Conservation (phyloP, 2,113 vertebrate species). For the Motacilla alba region DNA sequence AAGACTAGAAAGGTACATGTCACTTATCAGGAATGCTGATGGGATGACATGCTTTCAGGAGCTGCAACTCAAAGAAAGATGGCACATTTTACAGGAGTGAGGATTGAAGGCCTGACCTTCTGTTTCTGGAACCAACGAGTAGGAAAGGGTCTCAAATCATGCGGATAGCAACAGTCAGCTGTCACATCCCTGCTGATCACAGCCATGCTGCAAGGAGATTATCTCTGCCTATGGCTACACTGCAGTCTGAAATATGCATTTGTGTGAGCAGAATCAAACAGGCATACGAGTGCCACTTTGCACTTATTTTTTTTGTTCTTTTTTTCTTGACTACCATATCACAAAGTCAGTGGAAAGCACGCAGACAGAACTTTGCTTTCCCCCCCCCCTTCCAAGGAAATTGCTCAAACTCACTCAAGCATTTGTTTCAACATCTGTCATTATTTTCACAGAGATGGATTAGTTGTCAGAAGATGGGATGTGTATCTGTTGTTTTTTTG, state of each 20-base stretch:
- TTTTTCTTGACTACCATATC: neutral
- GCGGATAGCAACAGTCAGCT: constrained; percentile 25
- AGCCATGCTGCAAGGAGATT: constrained; percentile 19
- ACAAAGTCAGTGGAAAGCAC: neutral
- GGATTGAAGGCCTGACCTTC: neutral
- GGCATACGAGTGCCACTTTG: neutral
- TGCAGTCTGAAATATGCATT: constrained; percentile 7
- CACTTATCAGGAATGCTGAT: neutral
- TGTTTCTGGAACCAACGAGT: neutral
- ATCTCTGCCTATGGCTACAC: neutral
- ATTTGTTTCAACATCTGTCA: constrained; percentile 45
- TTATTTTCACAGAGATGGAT: neutral
- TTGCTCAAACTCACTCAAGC: neutral
- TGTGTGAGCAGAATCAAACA: neutral
- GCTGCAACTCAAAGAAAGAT: neutral
- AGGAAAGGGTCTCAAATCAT: constrained; percentile 41
- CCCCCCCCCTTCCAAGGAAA: neutral
- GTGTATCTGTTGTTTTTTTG: neutral
- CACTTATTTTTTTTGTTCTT: neutral
- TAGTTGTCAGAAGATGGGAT: neutral
- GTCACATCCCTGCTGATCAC: constrained; percentile 29
- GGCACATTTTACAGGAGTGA: neutral
- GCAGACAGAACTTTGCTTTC: neutral
- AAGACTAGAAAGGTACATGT: neutral
- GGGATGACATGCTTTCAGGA: neutral